Percentiles rank a stretch among this genome's conserved stretches.
phyloP scores from a whole-genome alignment of 1,140 invertebrate genomes.

The Fopius arisanus region DNA sequence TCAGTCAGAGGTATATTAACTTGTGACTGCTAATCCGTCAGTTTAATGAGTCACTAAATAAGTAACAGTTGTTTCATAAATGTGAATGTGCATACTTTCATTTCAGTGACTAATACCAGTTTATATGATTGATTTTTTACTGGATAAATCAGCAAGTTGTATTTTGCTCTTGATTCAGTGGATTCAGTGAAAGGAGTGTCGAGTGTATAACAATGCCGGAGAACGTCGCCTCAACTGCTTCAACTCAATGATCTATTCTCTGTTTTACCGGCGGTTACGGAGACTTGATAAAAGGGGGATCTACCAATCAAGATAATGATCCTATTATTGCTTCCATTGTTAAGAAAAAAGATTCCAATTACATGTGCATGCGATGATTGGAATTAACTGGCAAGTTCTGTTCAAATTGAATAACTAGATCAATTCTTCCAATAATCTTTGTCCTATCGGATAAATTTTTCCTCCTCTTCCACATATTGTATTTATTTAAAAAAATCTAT shows the following conservation, averaged over 20 bases:
- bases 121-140: neutral
- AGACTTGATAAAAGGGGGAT: neutral
- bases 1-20: neutral
- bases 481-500: too few relatives aligned
- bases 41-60: slow-evolving; percentile 2
- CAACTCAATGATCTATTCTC: neutral
- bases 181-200: neutral
- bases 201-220: neutral
- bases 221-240: neutral
- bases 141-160: neutral
- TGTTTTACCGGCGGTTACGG: neutral
- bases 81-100: neutral
- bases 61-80: neutral
- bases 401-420: too few relatives aligned
- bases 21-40: neutral
- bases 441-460: too few relatives aligned
- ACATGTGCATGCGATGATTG: too few relatives aligned
- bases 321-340: too few relatives aligned
- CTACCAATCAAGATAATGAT: neutral
- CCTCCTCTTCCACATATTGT: too few relatives aligned
- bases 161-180: neutral
- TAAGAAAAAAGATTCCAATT: too few relatives aligned
- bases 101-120: neutral
- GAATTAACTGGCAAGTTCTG: too few relatives aligned
- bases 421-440: too few relatives aligned